Evolutionary conservation across 2,113 vertebrate species (phyloP).

Genomic region (Pelecanus crispus): DNA sequence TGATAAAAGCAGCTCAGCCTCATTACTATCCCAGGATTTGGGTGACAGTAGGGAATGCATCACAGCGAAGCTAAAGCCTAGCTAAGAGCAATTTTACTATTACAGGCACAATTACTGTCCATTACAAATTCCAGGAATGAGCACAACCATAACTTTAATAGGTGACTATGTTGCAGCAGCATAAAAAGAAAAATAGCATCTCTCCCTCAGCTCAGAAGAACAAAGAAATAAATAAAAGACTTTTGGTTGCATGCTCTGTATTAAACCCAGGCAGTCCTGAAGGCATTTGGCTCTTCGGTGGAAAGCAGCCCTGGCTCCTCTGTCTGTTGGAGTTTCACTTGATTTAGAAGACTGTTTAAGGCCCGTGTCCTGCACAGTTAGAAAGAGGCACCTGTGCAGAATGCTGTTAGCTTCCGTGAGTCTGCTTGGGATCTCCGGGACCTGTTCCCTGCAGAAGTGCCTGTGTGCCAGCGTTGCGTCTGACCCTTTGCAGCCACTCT

Average conservation of each 20-base stretch:
- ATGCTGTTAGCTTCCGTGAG: not conserved
- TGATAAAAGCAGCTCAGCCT: conserved; percentile 42
- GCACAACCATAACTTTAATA: conserved; percentile 41
- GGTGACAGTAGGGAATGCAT: conserved; percentile 26
- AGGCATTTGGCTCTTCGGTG: conserved; percentile 41
- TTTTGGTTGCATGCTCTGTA: conserved; percentile 27
- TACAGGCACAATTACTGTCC: conserved; percentile 33
- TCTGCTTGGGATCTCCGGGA: not conserved
- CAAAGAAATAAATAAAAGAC: conserved; percentile 54
- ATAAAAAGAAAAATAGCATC: conserved; percentile 49
- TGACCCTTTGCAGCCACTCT: not conserved
- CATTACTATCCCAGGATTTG: conserved; percentile 25
- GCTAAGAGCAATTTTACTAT: conserved; percentile 46
- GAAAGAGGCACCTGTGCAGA: not conserved
- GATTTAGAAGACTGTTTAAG: not conserved
- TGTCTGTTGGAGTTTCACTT: not conserved
- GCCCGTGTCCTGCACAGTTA: not conserved
- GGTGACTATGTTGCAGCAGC: conserved; percentile 43
- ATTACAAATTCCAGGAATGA: conserved; percentile 59
- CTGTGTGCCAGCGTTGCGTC: rapidly evolving
- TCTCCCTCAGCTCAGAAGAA: conserved; percentile 37
- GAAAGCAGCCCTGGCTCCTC: not conserved
- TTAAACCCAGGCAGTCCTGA: conserved; percentile 36
- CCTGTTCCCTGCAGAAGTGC: not conserved
- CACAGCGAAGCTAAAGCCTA: conserved; percentile 22